Evolutionary conservation across 2,888 invertebrate genomes (phyloP).

Genomic region (Sialis lutaria): DNA sequence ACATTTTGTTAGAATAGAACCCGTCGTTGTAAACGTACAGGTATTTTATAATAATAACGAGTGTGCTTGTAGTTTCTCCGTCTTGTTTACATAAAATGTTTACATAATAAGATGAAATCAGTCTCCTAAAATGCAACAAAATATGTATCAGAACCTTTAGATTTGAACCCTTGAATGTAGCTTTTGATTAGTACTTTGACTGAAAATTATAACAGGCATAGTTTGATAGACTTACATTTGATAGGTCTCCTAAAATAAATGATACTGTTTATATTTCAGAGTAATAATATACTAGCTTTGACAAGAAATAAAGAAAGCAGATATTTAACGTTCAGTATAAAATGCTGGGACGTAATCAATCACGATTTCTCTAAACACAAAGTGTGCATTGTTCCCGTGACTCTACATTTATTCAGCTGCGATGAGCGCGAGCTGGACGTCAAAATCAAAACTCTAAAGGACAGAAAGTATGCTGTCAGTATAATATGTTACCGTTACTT

Average conservation of each 20-base stretch:
- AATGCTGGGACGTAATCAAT: conserved; percentile 34
- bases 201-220: no score
- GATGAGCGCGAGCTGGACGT: conserved; percentile 37
- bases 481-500: background rate
- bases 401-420: conserved; percentile 48
- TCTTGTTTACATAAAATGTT: no score
- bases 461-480: conserved; percentile 30
- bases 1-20: conserved; percentile 43
- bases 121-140: no score
- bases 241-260: no score
- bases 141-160: no score
- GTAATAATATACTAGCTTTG: background rate
- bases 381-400: conserved; percentile 50
- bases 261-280: no score
- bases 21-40: conserved; percentile 25
- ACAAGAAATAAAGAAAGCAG: conserved; percentile 22
- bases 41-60: no score
- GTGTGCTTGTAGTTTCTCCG: no score
- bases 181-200: no score
- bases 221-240: no score
- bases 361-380: conserved; percentile 44
- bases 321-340: conserved; percentile 38
- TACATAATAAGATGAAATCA: no score
- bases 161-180: no score
- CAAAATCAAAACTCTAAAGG: conserved; percentile 39